A percentile compares a stretch with the other conserved stretches of the same genome.
Conservation (phyloP, 2,113 vertebrate genomes). For the Rhagologus leucostigma region DNA sequence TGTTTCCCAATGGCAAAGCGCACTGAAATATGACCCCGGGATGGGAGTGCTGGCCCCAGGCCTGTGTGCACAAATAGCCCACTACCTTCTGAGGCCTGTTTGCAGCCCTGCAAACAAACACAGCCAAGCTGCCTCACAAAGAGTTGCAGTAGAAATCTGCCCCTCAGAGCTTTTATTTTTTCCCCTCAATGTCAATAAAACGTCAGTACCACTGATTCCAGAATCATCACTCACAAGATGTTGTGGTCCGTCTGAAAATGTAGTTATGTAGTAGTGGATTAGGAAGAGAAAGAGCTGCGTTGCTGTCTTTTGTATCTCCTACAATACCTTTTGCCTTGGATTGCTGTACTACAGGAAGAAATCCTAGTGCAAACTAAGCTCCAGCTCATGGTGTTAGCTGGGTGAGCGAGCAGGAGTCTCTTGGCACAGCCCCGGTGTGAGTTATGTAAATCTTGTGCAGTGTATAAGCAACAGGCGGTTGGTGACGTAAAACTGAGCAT, state of each 20-base stretch:
- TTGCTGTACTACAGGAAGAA: slow-evolving; percentile 6
- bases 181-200: background rate
- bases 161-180: background rate
- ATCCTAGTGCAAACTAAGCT: background rate
- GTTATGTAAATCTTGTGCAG: slow-evolving; percentile 60
- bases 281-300: background rate
- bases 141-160: background rate
- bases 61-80: slow-evolving; percentile 65
- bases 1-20: slow-evolving; percentile 40
- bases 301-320: background rate
- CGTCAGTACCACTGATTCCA: background rate
- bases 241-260: background rate
- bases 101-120: slow-evolving; percentile 51
- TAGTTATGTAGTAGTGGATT: background rate
- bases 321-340: background rate
- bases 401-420: slow-evolving; percentile 1
- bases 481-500: slow-evolving; percentile 46
- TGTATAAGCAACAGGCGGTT: slow-evolving; percentile 23
- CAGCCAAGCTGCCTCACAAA: background rate
- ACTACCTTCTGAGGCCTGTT: slow-evolving; percentile 50
- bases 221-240: background rate
- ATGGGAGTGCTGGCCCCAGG: slow-evolving; percentile 47
- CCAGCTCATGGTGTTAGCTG: background rate
- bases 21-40: slow-evolving; percentile 65
- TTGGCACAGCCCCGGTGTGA: slow-evolving; percentile 26